Conservation (phyloP, 2,888 invertebrate genomes). For the Agrochola lychnidis region DNA sequence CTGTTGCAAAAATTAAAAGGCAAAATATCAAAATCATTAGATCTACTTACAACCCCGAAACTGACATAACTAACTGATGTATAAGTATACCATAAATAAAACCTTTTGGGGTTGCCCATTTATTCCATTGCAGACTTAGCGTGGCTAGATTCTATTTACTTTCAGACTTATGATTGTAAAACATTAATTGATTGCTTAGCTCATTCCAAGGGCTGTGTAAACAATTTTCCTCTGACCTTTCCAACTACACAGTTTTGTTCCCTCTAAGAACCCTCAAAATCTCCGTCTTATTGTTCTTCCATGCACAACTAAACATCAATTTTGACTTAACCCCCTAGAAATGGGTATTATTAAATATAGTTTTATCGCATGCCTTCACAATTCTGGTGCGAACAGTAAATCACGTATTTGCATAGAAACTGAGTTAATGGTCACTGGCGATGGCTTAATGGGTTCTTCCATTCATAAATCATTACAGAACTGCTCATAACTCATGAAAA, state of each 20-base stretch:
- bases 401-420: slow-evolving; percentile 47
- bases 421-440: slow-evolving; percentile 31
- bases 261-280: background rate
- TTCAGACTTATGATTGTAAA: slow-evolving; percentile 3
- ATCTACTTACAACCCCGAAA: too few relatives aligned
- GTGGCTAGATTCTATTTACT: background rate
- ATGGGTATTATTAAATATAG: slow-evolving; percentile 15
- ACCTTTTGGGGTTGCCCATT: too few relatives aligned
- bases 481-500: slow-evolving; percentile 14
- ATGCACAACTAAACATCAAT: background rate
- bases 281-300: background rate
- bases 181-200: slow-evolving; percentile 6
- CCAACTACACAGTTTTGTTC: background rate
- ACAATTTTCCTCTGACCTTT: background rate
- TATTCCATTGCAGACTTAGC: too few relatives aligned
- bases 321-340: background rate
- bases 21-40: too few relatives aligned
- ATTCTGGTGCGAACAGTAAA: slow-evolving; percentile 31
- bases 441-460: slow-evolving; percentile 38
- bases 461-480: slow-evolving; percentile 39
- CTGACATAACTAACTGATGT: too few relatives aligned
- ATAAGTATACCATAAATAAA: too few relatives aligned
- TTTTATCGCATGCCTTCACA: slow-evolving; percentile 16
- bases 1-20: too few relatives aligned
- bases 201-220: background rate